Base-by-base conservation (phyloP, 2,113 vertebrate species). In the Turdus rufiventris region DNA sequence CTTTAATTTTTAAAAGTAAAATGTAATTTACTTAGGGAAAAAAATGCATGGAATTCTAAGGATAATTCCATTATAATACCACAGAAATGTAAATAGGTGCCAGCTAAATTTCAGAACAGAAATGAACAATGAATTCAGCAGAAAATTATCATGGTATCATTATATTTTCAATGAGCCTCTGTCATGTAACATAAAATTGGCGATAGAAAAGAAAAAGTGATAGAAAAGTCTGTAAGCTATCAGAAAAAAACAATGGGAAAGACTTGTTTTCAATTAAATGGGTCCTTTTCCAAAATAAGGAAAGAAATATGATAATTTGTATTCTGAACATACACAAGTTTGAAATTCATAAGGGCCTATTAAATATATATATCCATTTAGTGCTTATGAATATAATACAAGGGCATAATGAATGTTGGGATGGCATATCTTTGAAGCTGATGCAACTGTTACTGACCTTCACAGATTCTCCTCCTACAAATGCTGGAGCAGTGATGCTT, bases 151-250 rank as follows among this genome's bases (percentile, higher is more conserved):
- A 17, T 11, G 11, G 33, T 62, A 11, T 31, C 9, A 11, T 75
- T 67, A 66, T 28, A 18, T 60, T 82, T 92, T 79, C 45, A 92
- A 51, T 18, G 16, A 51, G 26, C 18, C 40, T 75, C 16, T 36
- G 19, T 14, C 28, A 74, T 9, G 18, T 14, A 73, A 70, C 65
- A 65, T 16, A 48, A 80, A 80, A 86, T 6, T 23, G 6, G n/a
- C 0, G 0, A 74, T 3, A 71, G 38, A 71, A 36, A 75, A 51
- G 79, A 43, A 56, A 62, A 77, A 45, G 11, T 0, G 0, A 77
- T 3, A 58, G 25, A 66, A 31, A 74, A 56, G 73, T 78, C 43
- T 51, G 2, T 42, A 74, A 87, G 26, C 31, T 58, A 72, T 40
- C 26, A 54, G 47, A 66, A 78, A 85, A 85, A 94, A 89, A 1